Evolutionary conservation across 2,888 invertebrate species (phyloP).

Genomic region (Cataglyphis rosenhaueri): DNA sequence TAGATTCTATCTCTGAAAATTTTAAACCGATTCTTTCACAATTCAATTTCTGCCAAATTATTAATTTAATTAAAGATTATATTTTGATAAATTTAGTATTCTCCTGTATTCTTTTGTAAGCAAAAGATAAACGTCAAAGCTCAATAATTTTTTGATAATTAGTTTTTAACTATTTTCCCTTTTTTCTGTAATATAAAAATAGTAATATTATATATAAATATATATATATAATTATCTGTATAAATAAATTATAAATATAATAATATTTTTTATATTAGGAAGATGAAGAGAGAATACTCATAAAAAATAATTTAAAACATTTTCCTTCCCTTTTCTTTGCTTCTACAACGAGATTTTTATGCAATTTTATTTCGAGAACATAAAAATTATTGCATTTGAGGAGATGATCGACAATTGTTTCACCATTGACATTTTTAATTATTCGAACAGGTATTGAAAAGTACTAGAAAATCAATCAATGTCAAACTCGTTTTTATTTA

Average conservation of each 20-base stretch:
- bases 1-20: neutral
- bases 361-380: neutral
- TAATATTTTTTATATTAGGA: neutral
- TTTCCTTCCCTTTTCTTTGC: neutral
- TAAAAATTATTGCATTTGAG: neutral
- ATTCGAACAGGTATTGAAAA: neutral
- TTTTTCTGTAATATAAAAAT: neutral
- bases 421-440: neutral
- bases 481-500: neutral
- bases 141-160: neutral
- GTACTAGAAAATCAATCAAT: neutral
- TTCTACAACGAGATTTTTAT: neutral
- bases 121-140: neutral
- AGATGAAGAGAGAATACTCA: neutral
- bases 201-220: neutral
- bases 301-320: neutral
- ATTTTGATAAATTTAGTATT: neutral
- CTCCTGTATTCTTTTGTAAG: neutral
- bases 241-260: neutral
- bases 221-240: neutral
- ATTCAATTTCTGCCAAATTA: neutral
- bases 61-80: neutral
- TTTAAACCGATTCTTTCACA: neutral
- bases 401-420: neutral
- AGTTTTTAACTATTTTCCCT: neutral